These are phyloP conservation scores for Stegana nigrithorax DNA, from an alignment of 2,888 invertebrate species.

Conservation along the genomic window DNA sequence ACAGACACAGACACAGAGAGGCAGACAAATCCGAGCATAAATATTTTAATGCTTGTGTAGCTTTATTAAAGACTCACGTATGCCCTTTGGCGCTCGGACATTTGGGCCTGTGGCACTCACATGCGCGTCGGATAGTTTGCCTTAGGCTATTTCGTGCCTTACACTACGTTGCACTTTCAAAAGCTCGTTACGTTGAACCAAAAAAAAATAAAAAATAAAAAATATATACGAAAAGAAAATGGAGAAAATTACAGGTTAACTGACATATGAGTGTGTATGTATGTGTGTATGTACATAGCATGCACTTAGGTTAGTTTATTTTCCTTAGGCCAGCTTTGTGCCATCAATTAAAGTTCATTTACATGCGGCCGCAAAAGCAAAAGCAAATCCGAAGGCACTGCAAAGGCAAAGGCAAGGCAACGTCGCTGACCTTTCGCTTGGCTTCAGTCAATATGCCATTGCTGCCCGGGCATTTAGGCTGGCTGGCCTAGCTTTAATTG, in stretches of 20 bases:
- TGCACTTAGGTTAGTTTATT: too few relatives aligned
- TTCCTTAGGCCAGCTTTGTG: too few relatives aligned
- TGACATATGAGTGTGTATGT: neutral
- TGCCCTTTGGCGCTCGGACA: slow-evolving; percentile 4
- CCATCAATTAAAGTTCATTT: slow-evolving; percentile 58
- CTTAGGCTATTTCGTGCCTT: too few relatives aligned
- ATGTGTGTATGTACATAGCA: too few relatives aligned
- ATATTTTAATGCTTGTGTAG: slow-evolving; percentile 44
- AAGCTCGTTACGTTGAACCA: too few relatives aligned
- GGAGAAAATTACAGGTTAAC: neutral
- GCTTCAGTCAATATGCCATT: too few relatives aligned
- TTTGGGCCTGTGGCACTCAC: too few relatives aligned
- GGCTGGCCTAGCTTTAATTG: slow-evolving; percentile 34
- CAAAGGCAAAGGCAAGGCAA: neutral
- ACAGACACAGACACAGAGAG: too few relatives aligned
- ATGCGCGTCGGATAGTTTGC: too few relatives aligned
- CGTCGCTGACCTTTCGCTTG: too few relatives aligned
- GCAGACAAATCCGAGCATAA: slow-evolving; percentile 47
- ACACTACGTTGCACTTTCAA: too few relatives aligned
- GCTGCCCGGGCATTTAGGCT: too few relatives aligned
- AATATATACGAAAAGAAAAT: slow-evolving; percentile 16
- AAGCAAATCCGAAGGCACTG: neutral
- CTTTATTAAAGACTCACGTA: neutral
- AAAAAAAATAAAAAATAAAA: neutral
- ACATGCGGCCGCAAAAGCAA: slow-evolving; percentile 52